These are phyloP conservation scores for Amphiprion clarkii DNA, from an alignment of 2,797 vertebrate genomes.

Conservation along the genomic window DNA sequence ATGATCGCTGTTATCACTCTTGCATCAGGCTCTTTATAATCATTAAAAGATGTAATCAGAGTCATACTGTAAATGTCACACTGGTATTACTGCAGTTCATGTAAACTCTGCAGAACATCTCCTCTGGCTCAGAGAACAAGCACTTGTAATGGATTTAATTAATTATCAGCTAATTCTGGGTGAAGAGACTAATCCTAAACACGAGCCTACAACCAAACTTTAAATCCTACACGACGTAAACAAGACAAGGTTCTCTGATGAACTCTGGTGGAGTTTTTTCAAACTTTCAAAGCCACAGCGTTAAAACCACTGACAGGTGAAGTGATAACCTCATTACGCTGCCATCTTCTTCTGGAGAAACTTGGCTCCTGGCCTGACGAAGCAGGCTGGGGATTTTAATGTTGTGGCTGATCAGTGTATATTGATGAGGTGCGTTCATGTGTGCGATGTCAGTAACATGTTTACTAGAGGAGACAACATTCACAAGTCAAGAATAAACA, in stretches of 20 bases:
- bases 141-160: too few species aligned
- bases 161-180: too few species aligned
- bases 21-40: background rate
- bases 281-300: too few species aligned
- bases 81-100: background rate
- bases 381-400: too few species aligned
- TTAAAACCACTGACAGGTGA: too few species aligned
- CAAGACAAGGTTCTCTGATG: background rate
- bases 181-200: background rate
- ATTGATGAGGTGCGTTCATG: background rate
- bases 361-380: too few species aligned
- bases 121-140: background rate
- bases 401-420: too few species aligned
- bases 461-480: background rate
- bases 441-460: background rate
- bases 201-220: background rate
- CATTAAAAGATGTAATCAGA: background rate
- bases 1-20: background rate
- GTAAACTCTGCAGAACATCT: background rate
- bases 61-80: background rate
- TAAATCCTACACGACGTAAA: too few species aligned
- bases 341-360: too few species aligned
- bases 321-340: too few species aligned
- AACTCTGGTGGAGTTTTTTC: too few species aligned
- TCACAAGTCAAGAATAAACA: too few species aligned